Percentiles rank a stretch among this genome's conserved stretches.
These are phyloP conservation scores for Sebastes ruberrimus DNA, from an alignment of 2,797 vertebrate genomes.

Conservation along the genomic window DNA sequence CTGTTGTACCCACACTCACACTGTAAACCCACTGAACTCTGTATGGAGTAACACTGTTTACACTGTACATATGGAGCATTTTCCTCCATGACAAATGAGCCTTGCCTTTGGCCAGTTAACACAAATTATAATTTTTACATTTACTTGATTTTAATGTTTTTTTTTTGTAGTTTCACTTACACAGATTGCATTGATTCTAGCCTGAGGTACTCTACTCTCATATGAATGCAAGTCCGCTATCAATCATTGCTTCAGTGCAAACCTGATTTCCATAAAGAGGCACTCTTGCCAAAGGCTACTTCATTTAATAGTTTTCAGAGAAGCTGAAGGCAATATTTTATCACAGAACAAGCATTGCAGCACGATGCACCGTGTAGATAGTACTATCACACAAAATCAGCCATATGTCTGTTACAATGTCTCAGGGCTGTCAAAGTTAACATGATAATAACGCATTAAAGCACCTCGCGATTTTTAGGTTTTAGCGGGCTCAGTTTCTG, in stretches of 20 bases:
- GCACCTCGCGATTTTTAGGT: too few species aligned
- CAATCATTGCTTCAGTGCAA: constrained; percentile 40
- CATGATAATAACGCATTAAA: too few species aligned
- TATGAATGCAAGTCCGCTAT: constrained; percentile 40
- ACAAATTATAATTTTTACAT: constrained; percentile 10
- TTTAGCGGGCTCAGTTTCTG: too few species aligned
- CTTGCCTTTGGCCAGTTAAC: constrained; percentile 1
- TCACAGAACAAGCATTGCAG: not conserved
- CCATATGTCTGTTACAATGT: not conserved
- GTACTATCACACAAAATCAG: not conserved
- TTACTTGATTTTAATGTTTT: constrained; percentile 33
- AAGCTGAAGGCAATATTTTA: not conserved
- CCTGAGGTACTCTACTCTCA: constrained; percentile 18
- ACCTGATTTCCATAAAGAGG: constrained; percentile 31
- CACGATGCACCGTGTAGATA: not conserved
- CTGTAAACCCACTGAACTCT: constrained; percentile 44
- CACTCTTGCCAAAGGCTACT: not conserved
- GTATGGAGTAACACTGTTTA: constrained; percentile 1
- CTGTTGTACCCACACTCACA: not conserved
- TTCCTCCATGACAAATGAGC: constrained; percentile 42
- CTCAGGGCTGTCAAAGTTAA: too few species aligned
- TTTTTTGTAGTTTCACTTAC: constrained; percentile 44
- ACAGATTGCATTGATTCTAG: constrained; percentile 43
- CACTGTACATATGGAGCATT: not conserved
- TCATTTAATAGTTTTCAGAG: not conserved